These are phyloP conservation scores for Emesis furor DNA, from an alignment of 2,888 invertebrate genomes.

Conservation along the genomic window DNA sequence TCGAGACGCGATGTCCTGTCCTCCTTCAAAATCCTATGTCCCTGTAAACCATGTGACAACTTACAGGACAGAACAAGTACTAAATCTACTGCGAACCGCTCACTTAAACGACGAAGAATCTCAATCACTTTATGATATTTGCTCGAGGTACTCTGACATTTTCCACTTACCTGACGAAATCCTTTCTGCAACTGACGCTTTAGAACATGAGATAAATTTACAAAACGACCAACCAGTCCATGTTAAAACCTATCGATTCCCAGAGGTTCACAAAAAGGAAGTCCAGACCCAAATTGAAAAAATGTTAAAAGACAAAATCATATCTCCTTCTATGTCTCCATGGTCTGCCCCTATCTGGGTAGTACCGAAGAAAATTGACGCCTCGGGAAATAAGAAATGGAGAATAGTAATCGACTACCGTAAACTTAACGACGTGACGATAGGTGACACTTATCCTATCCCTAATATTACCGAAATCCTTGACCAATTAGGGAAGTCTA, in stretches of 20 bases:
- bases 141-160: constrained; percentile 61
- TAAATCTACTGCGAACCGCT: constrained; percentile 49
- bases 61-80: constrained; percentile 43
- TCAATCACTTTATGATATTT: constrained; percentile 48
- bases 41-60: not conserved
- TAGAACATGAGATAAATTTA: constrained; percentile 63
- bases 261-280: constrained; percentile 68
- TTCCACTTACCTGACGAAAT: constrained; percentile 64
- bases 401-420: not conserved
- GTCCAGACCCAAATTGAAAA: constrained; percentile 58
- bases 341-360: constrained; percentile 20
- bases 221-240: constrained; percentile 43
- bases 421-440: constrained; percentile 14
- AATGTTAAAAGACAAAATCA: constrained; percentile 44
- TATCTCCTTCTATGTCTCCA: not conserved
- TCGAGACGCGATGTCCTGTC: constrained; percentile 3
- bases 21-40: constrained; percentile 13
- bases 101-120: constrained; percentile 67
- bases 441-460: not conserved
- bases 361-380: not conserved
- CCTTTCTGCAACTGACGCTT: constrained; percentile 40
- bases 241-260: constrained; percentile 67
- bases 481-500: constrained; percentile 5
- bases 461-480: too few species aligned
- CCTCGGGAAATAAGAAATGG: constrained; percentile 12